Base-by-base conservation (phyloP, 2,888 invertebrate species). In the Nemotelus pantherinus region DNA sequence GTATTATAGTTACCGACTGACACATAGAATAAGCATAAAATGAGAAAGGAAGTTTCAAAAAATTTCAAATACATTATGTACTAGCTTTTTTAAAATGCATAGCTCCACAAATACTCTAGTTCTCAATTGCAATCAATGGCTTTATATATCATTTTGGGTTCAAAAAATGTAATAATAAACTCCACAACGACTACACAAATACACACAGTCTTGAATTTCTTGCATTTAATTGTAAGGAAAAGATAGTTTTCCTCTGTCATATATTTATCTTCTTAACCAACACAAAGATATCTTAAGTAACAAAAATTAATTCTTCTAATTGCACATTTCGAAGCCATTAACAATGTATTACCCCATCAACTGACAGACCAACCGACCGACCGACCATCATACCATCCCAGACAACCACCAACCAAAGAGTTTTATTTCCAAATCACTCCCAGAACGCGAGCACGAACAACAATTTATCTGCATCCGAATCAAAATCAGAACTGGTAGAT, bases 251-350 rank as follows among this genome's bases (percentile, higher is more conserved):
- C 55, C 41, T 43, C 3, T 55, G n/a, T n/a, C n/a, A 7, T 50
- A 53, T n/a, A 55, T 71, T 57, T 7, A 57, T 71, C 43, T 71
- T 9, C 44, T 55, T 44, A 4, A 9, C 44, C 39, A 10, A 45
- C 25, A 9, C 53, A 44, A 44, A 71, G 44, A 65, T n/a, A 47
- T 65, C 57, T 71, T 44, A 57, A 71, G 71, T 71, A 71, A 44
- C 72, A 44, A 57, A 72, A 58, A 58, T 60, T 72, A 72, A 72
- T 75, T 64, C 75, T 47, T 75, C 64, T 75, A 75, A 75, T 75
- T 64, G 64, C 64, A 64, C 75, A 75, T 75, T 71, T 64, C 43
- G 64, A 64, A 64, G 64, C 75, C 72, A 75, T 75, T 75, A 76
- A 64, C 76, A 65, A 55, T 76, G 65, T 76, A 76, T 53, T 65